Percentiles rank a stretch among this genome's conserved stretches.
Evolutionary conservation across 2,888 invertebrate genomes (phyloP).

Genomic region (Tenodera sinensis): DNA sequence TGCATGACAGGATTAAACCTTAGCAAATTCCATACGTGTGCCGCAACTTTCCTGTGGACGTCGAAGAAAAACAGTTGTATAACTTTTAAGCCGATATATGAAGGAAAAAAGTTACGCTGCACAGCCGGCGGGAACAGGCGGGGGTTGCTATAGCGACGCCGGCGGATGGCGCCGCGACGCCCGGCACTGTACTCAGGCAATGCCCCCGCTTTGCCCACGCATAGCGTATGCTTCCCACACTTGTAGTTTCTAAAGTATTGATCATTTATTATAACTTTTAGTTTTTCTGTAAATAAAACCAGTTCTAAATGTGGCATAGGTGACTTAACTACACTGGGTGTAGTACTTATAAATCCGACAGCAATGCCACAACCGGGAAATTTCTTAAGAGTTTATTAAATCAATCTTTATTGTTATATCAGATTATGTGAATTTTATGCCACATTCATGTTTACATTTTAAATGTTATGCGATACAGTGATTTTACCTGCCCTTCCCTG

Average conservation of each 20-base stretch:
- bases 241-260: not conserved
- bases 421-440: too few species aligned
- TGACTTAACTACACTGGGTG: too few species aligned
- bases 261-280: not conserved
- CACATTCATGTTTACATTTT: too few species aligned
- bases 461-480: too few species aligned
- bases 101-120: not conserved
- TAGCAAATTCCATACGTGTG: not conserved
- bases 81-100: not conserved
- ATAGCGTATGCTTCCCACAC: not conserved
- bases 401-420: too few species aligned
- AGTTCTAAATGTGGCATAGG: too few species aligned
- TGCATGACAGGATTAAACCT: too few species aligned
- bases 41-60: not conserved
- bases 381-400: too few species aligned
- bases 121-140: not conserved
- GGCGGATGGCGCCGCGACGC: slow-evolving; percentile 1
- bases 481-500: too few species aligned
- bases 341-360: too few species aligned
- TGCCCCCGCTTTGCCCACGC: not conserved
- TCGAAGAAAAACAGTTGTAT: not conserved
- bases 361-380: too few species aligned
- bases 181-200: not conserved
- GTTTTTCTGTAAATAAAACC: too few species aligned
- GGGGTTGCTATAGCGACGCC: not conserved